These are phyloP conservation scores for Acanthaster planci DNA, from an alignment of 35 echinoderm and acorn worm genomes.

Conservation along the genomic window DNA sequence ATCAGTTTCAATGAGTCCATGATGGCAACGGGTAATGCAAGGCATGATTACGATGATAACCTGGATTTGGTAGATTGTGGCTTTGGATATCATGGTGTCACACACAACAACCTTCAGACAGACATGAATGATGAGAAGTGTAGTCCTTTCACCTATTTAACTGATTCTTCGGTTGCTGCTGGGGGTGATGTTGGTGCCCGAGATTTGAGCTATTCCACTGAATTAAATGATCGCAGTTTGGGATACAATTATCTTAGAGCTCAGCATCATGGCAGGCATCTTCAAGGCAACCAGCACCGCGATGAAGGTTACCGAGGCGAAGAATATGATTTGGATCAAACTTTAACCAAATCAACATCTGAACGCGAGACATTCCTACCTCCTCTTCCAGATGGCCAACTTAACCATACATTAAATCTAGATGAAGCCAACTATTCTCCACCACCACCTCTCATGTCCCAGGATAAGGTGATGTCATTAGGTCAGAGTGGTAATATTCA, in stretches of 20 bases:
- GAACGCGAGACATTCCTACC: conserved; percentile 37
- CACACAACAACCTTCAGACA: background rate
- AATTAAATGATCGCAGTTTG: background rate
- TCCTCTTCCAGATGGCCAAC: conserved; percentile 32
- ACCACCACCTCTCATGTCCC: conserved; percentile 29
- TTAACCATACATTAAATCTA: conserved; percentile 37
- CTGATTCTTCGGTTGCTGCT: background rate
- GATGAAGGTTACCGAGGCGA: conserved; percentile 11
- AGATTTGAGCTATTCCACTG: background rate
- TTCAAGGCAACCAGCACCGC: conserved; percentile 8
- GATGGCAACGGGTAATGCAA: conserved; percentile 37
- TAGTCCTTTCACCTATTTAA: conserved; percentile 27
- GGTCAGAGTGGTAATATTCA: background rate
- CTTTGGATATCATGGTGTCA: background rate
- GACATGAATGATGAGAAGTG: conserved; percentile 18
- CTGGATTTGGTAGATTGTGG: conserved; percentile 12
- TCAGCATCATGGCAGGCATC: conserved; percentile 19
- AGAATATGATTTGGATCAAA: conserved; percentile 32
- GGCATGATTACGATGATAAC: conserved; percentile 12
- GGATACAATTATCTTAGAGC: background rate
- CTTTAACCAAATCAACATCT: background rate
- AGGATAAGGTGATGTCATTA: background rate
- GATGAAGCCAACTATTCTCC: conserved; percentile 55
- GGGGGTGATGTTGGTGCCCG: background rate
- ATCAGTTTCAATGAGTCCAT: conserved; percentile 52